Evolutionary conservation across 2,797 vertebrate species (phyloP).

Genomic region (Meriones psammophilus): DNA sequence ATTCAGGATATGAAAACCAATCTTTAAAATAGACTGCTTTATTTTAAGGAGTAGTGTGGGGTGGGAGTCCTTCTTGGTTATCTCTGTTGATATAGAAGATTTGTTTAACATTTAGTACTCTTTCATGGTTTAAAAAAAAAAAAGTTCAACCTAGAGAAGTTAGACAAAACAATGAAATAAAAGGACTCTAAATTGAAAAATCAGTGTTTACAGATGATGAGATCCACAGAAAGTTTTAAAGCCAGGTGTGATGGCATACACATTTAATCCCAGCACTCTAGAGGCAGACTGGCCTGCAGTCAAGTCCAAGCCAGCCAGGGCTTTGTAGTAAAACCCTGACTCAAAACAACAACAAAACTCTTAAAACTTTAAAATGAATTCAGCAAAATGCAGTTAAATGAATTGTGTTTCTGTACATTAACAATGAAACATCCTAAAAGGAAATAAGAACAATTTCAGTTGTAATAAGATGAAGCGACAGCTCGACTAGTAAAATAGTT

Average conservation of each 20-base stretch:
- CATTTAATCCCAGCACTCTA: neutral
- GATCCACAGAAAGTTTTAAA: neutral
- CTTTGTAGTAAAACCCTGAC: neutral
- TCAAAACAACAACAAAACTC: neutral
- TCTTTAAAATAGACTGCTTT: neutral
- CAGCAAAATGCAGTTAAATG: neutral
- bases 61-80: neutral
- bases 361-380: neutral
- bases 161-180: neutral
- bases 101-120: neutral
- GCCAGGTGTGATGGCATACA: neutral
- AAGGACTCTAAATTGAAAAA: neutral
- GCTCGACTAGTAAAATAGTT: neutral
- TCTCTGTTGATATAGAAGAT: neutral
- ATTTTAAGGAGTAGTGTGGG: neutral
- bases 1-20: neutral
- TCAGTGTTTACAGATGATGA: neutral
- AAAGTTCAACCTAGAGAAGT: neutral
- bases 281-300: neutral
- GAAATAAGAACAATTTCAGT: neutral
- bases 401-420: neutral
- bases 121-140: neutral
- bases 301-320: neutral
- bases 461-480: neutral
- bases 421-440: neutral